Evolutionary conservation across 1,140 invertebrate genomes (phyloP), one percentile per base, ranked within the genome.

Genomic region (Bombus breviceps): DNA sequence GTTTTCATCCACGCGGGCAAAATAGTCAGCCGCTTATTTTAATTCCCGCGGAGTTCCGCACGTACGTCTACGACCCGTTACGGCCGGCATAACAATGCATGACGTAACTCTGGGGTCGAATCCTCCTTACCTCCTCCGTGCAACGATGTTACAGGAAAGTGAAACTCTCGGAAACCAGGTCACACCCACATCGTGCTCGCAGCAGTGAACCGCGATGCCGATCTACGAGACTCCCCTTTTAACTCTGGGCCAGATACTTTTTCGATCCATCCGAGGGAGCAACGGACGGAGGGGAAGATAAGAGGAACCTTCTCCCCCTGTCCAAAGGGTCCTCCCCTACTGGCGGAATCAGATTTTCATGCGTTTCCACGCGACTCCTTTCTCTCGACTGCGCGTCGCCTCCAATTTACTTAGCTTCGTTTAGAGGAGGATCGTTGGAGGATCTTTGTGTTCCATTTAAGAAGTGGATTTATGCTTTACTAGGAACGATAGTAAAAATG

Each of bases 141-240:
- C 87, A 86, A 91, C 92, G 92, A 93, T 92, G 90, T 93, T 93
- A 93, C 94, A 95, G 94, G 94, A 95, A 95, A 95, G 95, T 95
- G 95, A 95, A 95, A 95, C 94, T 95, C 94, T 94, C 92, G 94
- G 93, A 95, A 95, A 95, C 92, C 93, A 94, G 95, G 94, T 95
- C 95, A 95, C 94, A 95, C 95, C 94, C 94, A 95, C 94, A 95
- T 95, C 92, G 92, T 92, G 92, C 90, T 93, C 91, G 90, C 89
- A 88, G 92, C 91, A 92, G 89, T 91, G 92, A 92, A 93, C 90
- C 92, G 91, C 86, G 89, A 75, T 88, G 85, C 75, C 91, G 92
- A 93, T 94, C 92, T 91, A 93, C 91, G 89, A 90, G 88, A 53
- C 73, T 86, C 85, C 88, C 87, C 81, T 86, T 89, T 89, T 89